These are phyloP conservation scores for Diplazon laetatorius DNA, from an alignment of 2,888 invertebrate species.

Conservation along the genomic window DNA sequence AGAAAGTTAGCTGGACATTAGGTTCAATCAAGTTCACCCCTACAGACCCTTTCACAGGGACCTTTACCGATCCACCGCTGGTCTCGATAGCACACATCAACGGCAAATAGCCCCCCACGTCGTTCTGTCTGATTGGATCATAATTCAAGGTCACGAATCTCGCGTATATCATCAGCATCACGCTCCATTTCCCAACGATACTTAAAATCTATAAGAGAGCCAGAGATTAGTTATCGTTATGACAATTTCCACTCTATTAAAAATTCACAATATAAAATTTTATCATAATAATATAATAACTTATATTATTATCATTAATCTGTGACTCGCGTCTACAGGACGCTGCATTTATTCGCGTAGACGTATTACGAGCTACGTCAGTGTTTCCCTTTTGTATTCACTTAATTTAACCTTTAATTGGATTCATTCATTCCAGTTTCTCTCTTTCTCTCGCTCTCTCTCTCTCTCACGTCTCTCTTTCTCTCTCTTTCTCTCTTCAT, in stretches of 20 bases:
- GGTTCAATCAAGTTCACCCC: too few species aligned
- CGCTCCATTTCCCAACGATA: constrained; percentile 7
- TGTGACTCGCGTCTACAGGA: background rate
- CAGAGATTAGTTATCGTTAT: constrained; percentile 42
- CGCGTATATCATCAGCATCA: constrained; percentile 40
- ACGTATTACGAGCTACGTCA: background rate
- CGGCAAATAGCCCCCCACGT: constrained; percentile 20
- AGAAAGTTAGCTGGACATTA: too few species aligned
- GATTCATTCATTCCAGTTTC: constrained; percentile 57
- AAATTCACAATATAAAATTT: constrained; percentile 23
- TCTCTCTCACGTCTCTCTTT: too few species aligned
- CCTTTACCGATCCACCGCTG: constrained; percentile 46
- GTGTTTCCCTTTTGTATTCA: constrained; percentile 44
- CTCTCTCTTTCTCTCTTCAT: too few species aligned
- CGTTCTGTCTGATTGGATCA: constrained; percentile 12
- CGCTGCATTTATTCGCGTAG: background rate
- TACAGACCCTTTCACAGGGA: constrained; percentile 5
- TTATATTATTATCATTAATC: background rate
- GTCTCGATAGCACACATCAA: constrained; percentile 3
- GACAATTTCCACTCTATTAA: constrained; percentile 25
- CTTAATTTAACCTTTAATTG: constrained; percentile 60
- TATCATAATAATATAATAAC: too few species aligned
- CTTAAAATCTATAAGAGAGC: background rate
- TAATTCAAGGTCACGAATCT: constrained; percentile 31
- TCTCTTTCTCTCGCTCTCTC: too few species aligned